Evolutionary conservation across 2,113 vertebrate species (phyloP).

Genomic region (Copsychus sechellarum): DNA sequence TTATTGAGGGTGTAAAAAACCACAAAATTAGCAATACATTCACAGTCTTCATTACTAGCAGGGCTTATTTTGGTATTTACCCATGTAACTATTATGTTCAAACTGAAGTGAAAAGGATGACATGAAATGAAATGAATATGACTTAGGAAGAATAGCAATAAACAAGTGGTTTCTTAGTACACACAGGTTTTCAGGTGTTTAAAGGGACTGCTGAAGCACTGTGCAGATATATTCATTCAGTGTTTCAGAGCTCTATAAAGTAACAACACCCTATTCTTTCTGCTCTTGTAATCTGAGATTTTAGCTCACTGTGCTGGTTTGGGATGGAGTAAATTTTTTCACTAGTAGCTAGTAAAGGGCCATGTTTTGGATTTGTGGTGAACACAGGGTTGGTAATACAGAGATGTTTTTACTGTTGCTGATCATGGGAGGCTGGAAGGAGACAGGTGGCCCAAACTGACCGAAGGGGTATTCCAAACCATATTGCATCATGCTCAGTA

Average conservation of each 20-base stretch:
- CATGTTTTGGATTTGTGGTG: not conserved
- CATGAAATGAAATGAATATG: not conserved
- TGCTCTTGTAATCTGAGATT: not conserved
- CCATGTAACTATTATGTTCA: not conserved
- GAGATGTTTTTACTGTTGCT: not conserved
- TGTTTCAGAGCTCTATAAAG: not conserved
- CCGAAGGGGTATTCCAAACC: not conserved
- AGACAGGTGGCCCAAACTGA: not conserved
- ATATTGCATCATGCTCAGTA: not conserved
- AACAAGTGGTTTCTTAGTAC: not conserved
- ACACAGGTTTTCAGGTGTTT: not conserved
- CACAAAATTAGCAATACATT: not conserved
- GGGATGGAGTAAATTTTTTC: not conserved
- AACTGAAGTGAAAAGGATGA: not conserved
- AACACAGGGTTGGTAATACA: not conserved
- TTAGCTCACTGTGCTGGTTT: not conserved
- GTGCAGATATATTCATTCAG: not conserved
- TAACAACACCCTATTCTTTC: not conserved
- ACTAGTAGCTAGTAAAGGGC: no score
- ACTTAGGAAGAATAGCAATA: not conserved
- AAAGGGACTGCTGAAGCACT: not conserved
- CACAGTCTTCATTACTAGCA: not conserved
- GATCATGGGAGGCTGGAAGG: not conserved
- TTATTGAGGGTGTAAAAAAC: not conserved
- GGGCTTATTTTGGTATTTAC: not conserved